A percentile compares a stretch with the other conserved stretches of the same genome.
Conservation (phyloP, 1,140 invertebrate species). For the Pseudomyrmex concolor region DNA sequence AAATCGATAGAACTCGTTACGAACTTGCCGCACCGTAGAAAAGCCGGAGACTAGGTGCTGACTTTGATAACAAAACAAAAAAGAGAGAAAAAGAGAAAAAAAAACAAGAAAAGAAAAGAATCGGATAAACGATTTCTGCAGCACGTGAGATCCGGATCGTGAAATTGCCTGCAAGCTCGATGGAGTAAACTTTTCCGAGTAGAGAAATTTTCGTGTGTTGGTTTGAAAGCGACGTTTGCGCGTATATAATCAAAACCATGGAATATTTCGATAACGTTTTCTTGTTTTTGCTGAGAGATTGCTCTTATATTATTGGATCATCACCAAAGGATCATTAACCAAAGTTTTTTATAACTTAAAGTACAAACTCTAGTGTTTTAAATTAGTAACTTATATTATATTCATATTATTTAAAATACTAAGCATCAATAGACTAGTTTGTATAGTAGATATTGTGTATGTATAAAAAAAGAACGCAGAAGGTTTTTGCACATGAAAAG, state of each 20-base stretch:
- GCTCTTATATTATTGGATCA: too few relatives aligned
- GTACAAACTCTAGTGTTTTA: too few relatives aligned
- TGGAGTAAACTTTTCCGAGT: slow-evolving; percentile 40
- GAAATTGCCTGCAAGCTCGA: slow-evolving; percentile 57
- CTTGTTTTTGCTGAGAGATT: too few relatives aligned
- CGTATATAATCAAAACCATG: background rate
- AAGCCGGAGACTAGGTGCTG: slow-evolving; percentile 64
- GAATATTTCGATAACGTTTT: slow-evolving; percentile 16
- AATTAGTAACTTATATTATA: too few relatives aligned
- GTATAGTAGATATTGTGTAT: background rate
- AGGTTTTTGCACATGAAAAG: background rate
- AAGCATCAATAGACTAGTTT: background rate
- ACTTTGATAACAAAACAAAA: slow-evolving; percentile 50
- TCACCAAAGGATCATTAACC: too few relatives aligned
- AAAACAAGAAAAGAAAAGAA: slow-evolving; percentile 34
- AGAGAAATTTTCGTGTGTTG: slow-evolving; percentile 46
- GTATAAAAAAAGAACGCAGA: background rate
- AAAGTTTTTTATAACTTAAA: too few relatives aligned
- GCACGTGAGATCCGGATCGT: slow-evolving; percentile 44
- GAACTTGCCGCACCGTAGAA: slow-evolving; percentile 50
- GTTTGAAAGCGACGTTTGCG: slow-evolving; percentile 23
- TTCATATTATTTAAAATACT: too few relatives aligned
- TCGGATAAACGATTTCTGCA: slow-evolving; percentile 20
- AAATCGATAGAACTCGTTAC: slow-evolving; percentile 69
- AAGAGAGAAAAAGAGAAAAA: slow-evolving; percentile 4